phyloP scores from a whole-genome alignment of 1,140 invertebrate species.

The Aethina tumida region DNA sequence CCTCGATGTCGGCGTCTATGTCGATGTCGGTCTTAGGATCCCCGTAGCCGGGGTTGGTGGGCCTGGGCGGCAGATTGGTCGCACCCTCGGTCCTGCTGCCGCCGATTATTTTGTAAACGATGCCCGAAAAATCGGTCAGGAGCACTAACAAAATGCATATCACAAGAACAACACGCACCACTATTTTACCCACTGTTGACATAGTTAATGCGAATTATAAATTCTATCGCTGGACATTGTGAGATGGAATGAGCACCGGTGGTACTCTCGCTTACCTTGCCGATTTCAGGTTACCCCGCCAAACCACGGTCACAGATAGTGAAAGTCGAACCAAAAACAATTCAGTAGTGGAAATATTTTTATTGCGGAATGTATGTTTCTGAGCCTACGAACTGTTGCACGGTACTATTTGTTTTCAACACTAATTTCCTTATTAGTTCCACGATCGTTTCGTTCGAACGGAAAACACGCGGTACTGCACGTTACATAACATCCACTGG shows the following conservation, averaged over 20 bases:
- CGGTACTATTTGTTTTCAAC: too few relatives aligned
- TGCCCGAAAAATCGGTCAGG: conserved; percentile 30
- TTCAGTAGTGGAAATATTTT: too few relatives aligned
- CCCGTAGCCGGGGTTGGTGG: conserved; percentile 34
- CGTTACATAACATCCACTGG: too few relatives aligned
- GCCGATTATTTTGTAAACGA: conserved; percentile 30
- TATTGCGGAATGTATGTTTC: too few relatives aligned
- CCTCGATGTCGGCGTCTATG: conserved; percentile 36
- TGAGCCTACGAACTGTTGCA: too few relatives aligned
- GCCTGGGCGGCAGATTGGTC: conserved; percentile 20
- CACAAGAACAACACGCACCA: conserved; percentile 28
- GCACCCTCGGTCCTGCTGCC: conserved; percentile 22
- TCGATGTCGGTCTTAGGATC: conserved; percentile 33
- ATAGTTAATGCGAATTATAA: conserved; percentile 17
- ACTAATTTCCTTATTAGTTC: too few relatives aligned
- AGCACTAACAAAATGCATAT: conserved; percentile 30
- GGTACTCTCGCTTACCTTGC: conserved; percentile 18
- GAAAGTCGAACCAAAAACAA: conserved; percentile 21
- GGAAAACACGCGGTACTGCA: too few relatives aligned
- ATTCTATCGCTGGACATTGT: conserved; percentile 11
- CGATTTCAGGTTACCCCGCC: conserved; percentile 8
- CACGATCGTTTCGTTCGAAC: too few relatives aligned
- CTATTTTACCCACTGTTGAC: conserved; percentile 28
- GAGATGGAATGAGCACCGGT: conserved; percentile 13
- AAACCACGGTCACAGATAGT: conserved; percentile 9